Conservation (phyloP, 2,888 invertebrate species). For the Harpagoxenus sublaevis region DNA sequence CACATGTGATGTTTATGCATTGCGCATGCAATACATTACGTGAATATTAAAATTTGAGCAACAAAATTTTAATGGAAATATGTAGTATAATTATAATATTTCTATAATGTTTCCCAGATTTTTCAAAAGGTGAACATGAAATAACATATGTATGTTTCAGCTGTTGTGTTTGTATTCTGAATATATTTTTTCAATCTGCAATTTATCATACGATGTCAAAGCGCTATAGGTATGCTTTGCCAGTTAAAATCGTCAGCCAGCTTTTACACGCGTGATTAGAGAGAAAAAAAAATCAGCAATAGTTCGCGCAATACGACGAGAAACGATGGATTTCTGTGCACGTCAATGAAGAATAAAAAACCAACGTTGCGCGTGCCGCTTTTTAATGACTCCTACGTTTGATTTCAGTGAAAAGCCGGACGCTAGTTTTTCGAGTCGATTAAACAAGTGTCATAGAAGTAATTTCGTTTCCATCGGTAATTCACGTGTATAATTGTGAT, state of each 20-base stretch:
- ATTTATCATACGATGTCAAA: neutral
- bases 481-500: neutral
- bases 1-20: neutral
- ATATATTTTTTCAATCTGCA: neutral
- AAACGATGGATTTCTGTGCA: neutral
- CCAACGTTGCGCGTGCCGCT: neutral
- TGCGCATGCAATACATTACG: neutral
- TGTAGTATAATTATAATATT: neutral
- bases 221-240: neutral
- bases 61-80: neutral
- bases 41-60: neutral
- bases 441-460: conserved; percentile 20
- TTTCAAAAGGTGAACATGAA: neutral
- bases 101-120: neutral
- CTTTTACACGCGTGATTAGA: neutral
- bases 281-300: neutral
- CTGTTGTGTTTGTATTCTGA: neutral
- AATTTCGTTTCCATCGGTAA: conserved; percentile 20
- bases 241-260: neutral
- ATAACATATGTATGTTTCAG: neutral
- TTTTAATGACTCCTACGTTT: neutral
- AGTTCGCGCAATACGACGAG: neutral
- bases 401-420: neutral
- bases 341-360: neutral
- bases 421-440: neutral